Percentiles rank a stretch among this genome's conserved stretches.
Evolutionary conservation across 2,888 invertebrate species (phyloP).

Genomic region (Rhopalosiphum nymphaeae): DNA sequence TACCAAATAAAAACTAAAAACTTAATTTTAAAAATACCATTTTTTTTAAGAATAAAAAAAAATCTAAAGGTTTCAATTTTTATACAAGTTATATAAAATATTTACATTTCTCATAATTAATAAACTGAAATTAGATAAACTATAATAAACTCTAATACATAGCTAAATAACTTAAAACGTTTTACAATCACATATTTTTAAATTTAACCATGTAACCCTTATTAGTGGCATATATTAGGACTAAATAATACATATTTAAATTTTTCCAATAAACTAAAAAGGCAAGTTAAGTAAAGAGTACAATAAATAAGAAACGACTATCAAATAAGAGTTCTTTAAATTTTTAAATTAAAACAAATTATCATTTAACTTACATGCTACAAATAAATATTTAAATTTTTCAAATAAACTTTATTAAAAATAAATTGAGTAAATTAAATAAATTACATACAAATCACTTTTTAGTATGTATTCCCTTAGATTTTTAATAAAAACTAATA

Average conservation of each 20-base stretch:
- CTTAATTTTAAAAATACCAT: not conserved
- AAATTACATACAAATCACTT: not conserved
- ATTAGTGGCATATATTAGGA: not conserved
- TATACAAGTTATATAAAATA: not conserved
- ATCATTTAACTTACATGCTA: not conserved
- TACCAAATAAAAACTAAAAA: not conserved
- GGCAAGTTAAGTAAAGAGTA: not conserved
- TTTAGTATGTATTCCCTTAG: not conserved
- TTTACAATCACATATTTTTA: not conserved
- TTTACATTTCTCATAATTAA: not conserved
- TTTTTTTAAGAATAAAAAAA: not conserved
- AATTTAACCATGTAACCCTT: not conserved
- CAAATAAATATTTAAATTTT: not conserved
- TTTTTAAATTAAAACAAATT: not conserved
- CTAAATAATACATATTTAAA: not conserved
- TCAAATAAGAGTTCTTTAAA: not conserved
- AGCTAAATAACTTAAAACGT: not conserved
- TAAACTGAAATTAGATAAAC: not conserved
- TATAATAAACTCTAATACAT: not conserved
- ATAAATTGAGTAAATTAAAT: not conserved
- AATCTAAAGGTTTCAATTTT: not conserved
- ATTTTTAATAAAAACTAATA: not conserved
- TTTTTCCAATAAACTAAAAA: not conserved
- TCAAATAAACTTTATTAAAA: not conserved
- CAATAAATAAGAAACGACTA: not conserved